Evolutionary conservation across 2,797 vertebrate species (phyloP).

Genomic region (Poliocrania exsul): DNA sequence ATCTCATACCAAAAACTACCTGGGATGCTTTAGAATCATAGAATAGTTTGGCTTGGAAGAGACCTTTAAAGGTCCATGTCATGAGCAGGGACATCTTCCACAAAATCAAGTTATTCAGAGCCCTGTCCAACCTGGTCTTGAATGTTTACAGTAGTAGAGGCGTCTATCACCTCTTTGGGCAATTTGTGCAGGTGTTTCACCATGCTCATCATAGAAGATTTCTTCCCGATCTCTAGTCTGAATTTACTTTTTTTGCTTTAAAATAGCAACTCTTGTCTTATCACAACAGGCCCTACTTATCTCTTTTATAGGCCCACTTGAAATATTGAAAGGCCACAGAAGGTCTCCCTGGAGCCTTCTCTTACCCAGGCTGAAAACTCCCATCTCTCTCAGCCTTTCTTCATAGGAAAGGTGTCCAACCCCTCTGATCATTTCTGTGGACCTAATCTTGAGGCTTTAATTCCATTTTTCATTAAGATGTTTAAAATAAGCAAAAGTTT

Average conservation of each 20-base stretch:
- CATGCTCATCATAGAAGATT: rapidly evolving
- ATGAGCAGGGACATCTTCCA: background rate
- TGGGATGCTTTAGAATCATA: background rate
- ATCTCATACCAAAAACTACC: background rate
- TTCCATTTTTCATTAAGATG: background rate
- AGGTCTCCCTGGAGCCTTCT: background rate
- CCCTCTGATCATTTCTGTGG: background rate
- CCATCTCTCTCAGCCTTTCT: background rate
- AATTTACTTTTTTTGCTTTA: background rate
- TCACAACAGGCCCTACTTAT: background rate
- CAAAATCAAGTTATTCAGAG: background rate
- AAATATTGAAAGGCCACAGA: background rate
- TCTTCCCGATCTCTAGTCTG: background rate
- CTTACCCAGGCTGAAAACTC: background rate
- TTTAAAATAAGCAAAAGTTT: background rate
- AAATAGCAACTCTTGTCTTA: background rate
- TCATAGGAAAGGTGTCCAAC: background rate
- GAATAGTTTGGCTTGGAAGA: background rate
- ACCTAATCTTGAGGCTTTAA: background rate
- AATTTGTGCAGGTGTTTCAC: background rate
- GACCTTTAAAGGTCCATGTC: background rate
- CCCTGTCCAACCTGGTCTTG: background rate
- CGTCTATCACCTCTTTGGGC: background rate
- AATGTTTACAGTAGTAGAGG: background rate
- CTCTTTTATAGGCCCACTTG: background rate